These are phyloP conservation scores for Phengaris alcon DNA, from an alignment of 2,888 invertebrate species.

Conservation along the genomic window DNA sequence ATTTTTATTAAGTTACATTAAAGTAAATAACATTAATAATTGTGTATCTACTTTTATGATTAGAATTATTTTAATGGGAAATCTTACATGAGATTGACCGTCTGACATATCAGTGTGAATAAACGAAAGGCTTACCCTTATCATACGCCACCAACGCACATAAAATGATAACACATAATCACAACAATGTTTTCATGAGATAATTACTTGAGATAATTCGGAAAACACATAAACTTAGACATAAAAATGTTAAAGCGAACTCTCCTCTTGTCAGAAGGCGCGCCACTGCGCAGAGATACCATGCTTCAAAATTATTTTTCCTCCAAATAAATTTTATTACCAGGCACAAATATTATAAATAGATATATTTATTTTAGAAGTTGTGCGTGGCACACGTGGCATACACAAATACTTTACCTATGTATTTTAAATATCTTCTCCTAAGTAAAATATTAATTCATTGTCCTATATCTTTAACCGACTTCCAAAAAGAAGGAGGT, in stretches of 20 bases:
- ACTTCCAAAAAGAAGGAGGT: too few species aligned
- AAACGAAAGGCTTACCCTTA: constrained; percentile 69
- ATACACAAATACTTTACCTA: too few species aligned
- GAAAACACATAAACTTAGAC: constrained; percentile 68
- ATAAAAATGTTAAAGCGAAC: constrained; percentile 52
- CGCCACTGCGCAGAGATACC: constrained; percentile 64
- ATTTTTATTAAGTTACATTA: not conserved
- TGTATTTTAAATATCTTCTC: too few species aligned
- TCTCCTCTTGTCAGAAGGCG: constrained; percentile 51
- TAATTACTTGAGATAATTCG: constrained; percentile 32
- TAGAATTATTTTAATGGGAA: constrained; percentile 43
- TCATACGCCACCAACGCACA: constrained; percentile 64
- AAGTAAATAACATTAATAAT: not conserved
- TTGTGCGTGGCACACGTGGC: too few species aligned
- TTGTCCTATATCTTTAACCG: too few species aligned
- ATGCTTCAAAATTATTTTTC: constrained; percentile 40
- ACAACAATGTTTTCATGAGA: constrained; percentile 57
- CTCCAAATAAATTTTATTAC: constrained; percentile 36
- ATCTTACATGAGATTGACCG: constrained; percentile 44
- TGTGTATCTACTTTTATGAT: constrained; percentile 36
- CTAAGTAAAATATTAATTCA: too few species aligned
- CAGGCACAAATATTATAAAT: constrained; percentile 31
- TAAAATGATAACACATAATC: constrained; percentile 72
- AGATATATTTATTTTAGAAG: too few species aligned
- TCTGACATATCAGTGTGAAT: constrained; percentile 48